phyloP scores from a whole-genome alignment of 2,113 vertebrate genomes.

The Pleuronectes platessa region DNA sequence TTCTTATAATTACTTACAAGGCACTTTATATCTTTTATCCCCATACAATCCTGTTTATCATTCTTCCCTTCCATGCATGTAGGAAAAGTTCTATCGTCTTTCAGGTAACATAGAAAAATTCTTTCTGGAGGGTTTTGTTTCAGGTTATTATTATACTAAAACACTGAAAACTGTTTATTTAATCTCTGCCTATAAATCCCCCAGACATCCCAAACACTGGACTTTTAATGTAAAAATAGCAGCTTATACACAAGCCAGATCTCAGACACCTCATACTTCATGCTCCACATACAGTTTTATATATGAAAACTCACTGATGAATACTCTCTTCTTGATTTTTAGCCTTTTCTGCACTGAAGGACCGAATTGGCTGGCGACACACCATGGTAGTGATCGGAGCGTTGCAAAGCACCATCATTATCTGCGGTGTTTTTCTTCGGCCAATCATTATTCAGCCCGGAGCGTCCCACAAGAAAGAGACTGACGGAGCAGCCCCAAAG shows the following conservation, averaged over 20 bases:
- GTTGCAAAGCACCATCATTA: slow-evolving; percentile 87
- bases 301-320: not conserved
- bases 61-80: too few relatives aligned
- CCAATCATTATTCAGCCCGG: slow-evolving; percentile 85
- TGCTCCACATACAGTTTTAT: not conserved
- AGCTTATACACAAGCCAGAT: not conserved
- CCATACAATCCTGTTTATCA: not conserved
- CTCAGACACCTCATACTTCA: not conserved
- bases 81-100: too few relatives aligned
- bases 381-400: slow-evolving; percentile 89
- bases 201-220: too few relatives aligned
- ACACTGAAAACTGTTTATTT: not conserved
- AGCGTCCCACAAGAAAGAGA: slow-evolving; percentile 1
- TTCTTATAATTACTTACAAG: too few relatives aligned
- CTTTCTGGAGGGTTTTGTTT: too few relatives aligned
- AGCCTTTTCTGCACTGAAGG: slow-evolving; percentile 91
- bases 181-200: too few relatives aligned
- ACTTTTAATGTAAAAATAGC: too few relatives aligned
- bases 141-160: too few relatives aligned
- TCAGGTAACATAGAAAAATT: too few relatives aligned
- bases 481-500: slow-evolving; percentile 42
- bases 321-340: slow-evolving; percentile 11
- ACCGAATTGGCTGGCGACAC: slow-evolving; percentile 89
- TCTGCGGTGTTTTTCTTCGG: slow-evolving; percentile 89
- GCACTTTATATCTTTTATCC: too few relatives aligned